These are phyloP conservation scores for Alviniconcha marisindica DNA, from an alignment of 1,140 invertebrate genomes.

Conservation along the genomic window DNA sequence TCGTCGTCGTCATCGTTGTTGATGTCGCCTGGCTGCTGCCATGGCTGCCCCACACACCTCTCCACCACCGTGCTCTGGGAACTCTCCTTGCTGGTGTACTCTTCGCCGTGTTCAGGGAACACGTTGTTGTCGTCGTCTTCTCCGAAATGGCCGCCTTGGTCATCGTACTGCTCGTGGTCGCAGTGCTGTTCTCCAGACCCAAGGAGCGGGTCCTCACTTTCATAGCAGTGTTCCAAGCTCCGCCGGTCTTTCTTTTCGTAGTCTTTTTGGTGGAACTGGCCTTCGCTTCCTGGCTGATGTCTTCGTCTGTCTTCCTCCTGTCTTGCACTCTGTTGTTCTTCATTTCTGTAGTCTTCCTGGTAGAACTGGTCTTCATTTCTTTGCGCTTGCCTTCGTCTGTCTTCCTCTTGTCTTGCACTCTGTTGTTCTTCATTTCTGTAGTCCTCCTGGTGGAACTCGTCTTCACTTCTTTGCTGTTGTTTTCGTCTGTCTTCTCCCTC, in stretches of 20 bases:
- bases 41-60: background rate
- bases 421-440: background rate
- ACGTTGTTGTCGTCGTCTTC: background rate
- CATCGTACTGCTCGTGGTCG: too few species aligned
- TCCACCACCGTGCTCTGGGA: slow-evolving; percentile 8
- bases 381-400: background rate
- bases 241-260: too few species aligned
- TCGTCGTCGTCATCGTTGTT: background rate
- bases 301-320: background rate
- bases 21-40: background rate
- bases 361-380: too few species aligned
- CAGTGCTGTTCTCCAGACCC: too few species aligned
- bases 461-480: background rate
- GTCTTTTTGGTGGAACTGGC: too few species aligned
- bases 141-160: background rate
- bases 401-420: background rate
- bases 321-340: too few species aligned
- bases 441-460: too few species aligned
- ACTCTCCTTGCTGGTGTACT: background rate
- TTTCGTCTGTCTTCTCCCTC: background rate
- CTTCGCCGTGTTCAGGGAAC: too few species aligned
- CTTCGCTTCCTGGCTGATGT: background rate
- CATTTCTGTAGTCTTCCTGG: too few species aligned
- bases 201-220: too few species aligned
- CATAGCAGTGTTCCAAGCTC: too few species aligned